Conservation (phyloP, 2,113 vertebrate species). For the Cricetomys ansorgei region DNA sequence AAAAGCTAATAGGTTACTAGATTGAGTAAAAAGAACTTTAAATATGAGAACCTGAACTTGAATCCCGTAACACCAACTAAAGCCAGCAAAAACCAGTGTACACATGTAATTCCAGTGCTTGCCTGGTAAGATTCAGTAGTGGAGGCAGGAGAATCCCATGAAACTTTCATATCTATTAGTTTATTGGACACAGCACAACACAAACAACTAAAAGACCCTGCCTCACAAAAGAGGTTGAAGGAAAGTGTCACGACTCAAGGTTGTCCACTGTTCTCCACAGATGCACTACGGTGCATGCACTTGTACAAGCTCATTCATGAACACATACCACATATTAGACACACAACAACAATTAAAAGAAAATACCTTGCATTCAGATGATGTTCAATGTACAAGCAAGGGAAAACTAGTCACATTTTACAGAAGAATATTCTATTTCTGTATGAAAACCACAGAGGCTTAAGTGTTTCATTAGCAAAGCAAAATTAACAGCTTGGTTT, state of each 20-base stretch:
- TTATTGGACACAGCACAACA: neutral
- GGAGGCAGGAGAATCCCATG: neutral
- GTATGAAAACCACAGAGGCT: neutral
- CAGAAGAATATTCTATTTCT: neutral
- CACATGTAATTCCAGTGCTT: neutral
- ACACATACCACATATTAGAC: neutral
- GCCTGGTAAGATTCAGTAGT: neutral
- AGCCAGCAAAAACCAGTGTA: neutral
- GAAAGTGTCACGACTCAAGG: neutral
- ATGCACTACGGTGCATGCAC: neutral
- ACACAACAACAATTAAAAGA: neutral
- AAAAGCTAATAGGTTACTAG: neutral
- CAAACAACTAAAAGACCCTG: neutral
- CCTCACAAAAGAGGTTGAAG: neutral
- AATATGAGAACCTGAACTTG: neutral
- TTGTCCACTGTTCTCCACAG: neutral
- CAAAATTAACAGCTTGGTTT: neutral
- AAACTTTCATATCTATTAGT: neutral
- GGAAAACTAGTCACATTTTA: neutral
- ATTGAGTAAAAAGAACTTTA: too few relatives aligned
- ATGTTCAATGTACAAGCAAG: neutral
- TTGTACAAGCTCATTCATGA: neutral
- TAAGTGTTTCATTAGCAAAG: neutral
- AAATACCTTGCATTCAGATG: neutral
- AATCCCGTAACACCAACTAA: neutral